Conservation (phyloP, 2,113 vertebrate species). For the Plestiodon gilberti region DNA sequence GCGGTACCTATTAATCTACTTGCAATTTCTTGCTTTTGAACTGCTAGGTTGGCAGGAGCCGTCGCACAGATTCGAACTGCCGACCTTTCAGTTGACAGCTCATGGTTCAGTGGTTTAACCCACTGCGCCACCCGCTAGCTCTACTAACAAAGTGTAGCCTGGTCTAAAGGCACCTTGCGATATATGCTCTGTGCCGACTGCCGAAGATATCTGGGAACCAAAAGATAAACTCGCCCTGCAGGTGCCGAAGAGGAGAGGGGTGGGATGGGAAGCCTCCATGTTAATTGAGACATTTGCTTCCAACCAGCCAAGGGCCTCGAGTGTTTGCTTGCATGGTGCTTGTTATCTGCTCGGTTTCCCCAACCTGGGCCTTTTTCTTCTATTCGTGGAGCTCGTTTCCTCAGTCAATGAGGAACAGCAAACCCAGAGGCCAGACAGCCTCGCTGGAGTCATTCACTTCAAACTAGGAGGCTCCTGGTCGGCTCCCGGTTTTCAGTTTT, state of each 20-base stretch:
- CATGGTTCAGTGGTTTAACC: too few relatives aligned
- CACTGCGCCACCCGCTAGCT: too few relatives aligned
- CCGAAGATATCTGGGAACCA: constrained; percentile 44
- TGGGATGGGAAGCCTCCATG: constrained; percentile 36
- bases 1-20: too few relatives aligned
- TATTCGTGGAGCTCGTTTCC: not conserved
- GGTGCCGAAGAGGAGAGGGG: constrained; percentile 3
- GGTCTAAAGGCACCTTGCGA: constrained; percentile 42
- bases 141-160: not conserved
- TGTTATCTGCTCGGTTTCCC: constrained; percentile 8
- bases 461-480: not conserved
- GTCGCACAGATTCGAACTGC: too few relatives aligned
- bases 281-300: constrained; percentile 59
- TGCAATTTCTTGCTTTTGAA: too few relatives aligned
- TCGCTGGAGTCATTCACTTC: not conserved
- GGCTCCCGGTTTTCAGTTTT: not conserved
- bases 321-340: constrained; percentile 21
- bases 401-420: not conserved
- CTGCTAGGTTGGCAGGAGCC: too few relatives aligned
- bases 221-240: constrained; percentile 35
- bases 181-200: not conserved
- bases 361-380: not conserved
- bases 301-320: constrained; percentile 15
- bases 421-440: not conserved
- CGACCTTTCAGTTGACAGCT: too few relatives aligned